These are phyloP conservation scores for Drosophila testacea DNA, from an alignment of 2,888 invertebrate genomes.

Conservation along the genomic window DNA sequence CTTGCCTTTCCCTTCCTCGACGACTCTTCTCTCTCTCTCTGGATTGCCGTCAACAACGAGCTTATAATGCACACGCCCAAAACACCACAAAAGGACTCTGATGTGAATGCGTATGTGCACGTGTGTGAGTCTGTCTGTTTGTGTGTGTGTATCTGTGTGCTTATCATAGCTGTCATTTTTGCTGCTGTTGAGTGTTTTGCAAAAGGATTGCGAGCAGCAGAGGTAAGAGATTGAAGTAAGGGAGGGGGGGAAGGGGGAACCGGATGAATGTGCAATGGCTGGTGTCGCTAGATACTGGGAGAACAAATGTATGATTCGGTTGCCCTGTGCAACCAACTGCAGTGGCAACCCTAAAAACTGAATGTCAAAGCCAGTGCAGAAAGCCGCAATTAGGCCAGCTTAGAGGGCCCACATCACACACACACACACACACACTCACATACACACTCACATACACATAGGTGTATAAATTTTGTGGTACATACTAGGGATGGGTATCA, in stretches of 20 bases:
- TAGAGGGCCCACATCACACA: constrained; percentile 19
- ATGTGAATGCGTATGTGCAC: not conserved
- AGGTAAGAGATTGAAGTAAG: not conserved
- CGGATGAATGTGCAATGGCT: constrained; percentile 4
- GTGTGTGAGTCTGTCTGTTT: not conserved
- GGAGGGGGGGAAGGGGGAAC: not conserved
- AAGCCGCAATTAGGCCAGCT: constrained; percentile 63
- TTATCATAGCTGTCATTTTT: constrained; percentile 36
- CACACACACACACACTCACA: constrained; percentile 10
- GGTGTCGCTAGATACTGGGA: constrained; percentile 15
- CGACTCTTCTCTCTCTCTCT: not conserved
- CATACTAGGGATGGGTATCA: no score
- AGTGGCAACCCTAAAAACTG: constrained; percentile 27
- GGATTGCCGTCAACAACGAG: constrained; percentile 22
- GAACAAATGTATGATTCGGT: not conserved
- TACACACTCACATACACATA: no score
- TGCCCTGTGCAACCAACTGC: constrained; percentile 14
- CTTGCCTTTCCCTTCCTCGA: not conserved
- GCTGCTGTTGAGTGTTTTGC: constrained; percentile 31
- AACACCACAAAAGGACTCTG: not conserved
- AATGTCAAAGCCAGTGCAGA: constrained; percentile 55
- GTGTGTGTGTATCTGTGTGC: constrained; percentile 9
- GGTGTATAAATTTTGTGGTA: no score
- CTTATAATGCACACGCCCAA: constrained; percentile 28
- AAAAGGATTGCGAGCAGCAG: constrained; percentile 25